Evolutionary conservation across 2,888 invertebrate genomes (phyloP), one percentile per base, ranked within the genome.

Genomic region (Aelia acuminata): DNA sequence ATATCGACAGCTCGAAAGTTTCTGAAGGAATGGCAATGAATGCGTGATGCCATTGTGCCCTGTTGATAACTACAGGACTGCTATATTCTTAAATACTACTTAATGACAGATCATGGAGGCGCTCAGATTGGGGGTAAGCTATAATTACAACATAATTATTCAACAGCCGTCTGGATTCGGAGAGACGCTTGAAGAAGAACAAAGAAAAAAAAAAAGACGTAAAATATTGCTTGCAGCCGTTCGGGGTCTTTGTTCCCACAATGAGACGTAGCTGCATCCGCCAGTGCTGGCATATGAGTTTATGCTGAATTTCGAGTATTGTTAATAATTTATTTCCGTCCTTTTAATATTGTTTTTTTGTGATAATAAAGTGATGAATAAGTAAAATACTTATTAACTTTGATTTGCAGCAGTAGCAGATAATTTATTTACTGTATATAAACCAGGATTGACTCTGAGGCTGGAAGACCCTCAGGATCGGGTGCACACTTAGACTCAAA

Each of bases 211-310:
- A 80, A 80, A 80, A 80, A 80, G 43, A 13, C 43, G 43, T 80
- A 80, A 80, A 80, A 80, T 80, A 80, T 80, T 80, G 80, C 80
- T 47, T 80, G 43, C 80, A 80, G 80, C 80, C 80, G 80, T 43
- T 80, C 80, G 80, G 43, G 63, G 80, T 80, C 80, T 80, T 43
- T 80, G 80, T 47, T 80, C 80, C 80, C 80, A 80, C 80, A 80
- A 80, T 3, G n/a, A n/a, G 39, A 3, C 39, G n/a, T 80, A n/a
- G 80, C 80, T 47, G 43, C 80, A 80, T 80, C 80, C 43, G 80
- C 43, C 43, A 11, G 63, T 35, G 31, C 15, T 35, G 31, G 35
- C 31, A 70, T 70, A 35, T 70, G 63, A 31, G 7, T 26, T 70
- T 70, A 31, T 70, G 63, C 63, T 31, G 63, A 70, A 70, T 70